phyloP scores from a whole-genome alignment of 2,888 invertebrate genomes.

The Agonum fuliginosum region DNA sequence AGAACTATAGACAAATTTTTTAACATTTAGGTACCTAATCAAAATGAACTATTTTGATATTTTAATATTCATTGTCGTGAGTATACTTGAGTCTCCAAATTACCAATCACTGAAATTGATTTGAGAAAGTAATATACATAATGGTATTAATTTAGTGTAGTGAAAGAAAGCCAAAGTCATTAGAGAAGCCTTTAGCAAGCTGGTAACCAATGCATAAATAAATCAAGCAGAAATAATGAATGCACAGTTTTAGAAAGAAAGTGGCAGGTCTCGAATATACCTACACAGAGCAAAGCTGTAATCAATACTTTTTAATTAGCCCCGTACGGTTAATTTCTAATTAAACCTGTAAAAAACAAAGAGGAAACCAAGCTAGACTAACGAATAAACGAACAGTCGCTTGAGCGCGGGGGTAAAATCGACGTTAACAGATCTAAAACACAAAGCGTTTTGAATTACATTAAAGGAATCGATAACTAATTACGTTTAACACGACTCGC shows the following conservation, averaged over 20 bases:
- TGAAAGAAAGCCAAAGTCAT: background rate
- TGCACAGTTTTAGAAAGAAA: constrained; percentile 35
- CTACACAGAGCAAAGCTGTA: constrained; percentile 48
- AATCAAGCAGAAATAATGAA: constrained; percentile 38
- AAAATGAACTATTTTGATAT: too few relatives aligned
- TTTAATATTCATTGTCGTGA: too few relatives aligned
- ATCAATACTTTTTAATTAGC: constrained; percentile 59
- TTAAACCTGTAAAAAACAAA: constrained; percentile 58
- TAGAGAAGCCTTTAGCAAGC: background rate
- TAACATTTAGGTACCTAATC: too few relatives aligned
- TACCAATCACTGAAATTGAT: too few relatives aligned
- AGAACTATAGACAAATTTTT: too few relatives aligned
- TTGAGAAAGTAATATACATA: too few relatives aligned
- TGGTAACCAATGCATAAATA: constrained; percentile 11
- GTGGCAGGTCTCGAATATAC: constrained; percentile 25
- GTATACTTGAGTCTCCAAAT: too few relatives aligned
- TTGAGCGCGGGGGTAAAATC: constrained; percentile 13
- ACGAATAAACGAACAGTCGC: constrained; percentile 34
- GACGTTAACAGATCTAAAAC: constrained; percentile 46
- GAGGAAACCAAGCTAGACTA: constrained; percentile 48
- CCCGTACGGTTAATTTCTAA: constrained; percentile 57
- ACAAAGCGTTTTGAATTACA: constrained; percentile 55
- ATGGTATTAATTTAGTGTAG: too few relatives aligned
- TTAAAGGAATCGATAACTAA: constrained; percentile 55
- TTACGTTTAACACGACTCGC: constrained; percentile 48